phyloP scores from a whole-genome alignment of 2,113 vertebrate genomes.

The Gasterosteus aculeatus region DNA sequence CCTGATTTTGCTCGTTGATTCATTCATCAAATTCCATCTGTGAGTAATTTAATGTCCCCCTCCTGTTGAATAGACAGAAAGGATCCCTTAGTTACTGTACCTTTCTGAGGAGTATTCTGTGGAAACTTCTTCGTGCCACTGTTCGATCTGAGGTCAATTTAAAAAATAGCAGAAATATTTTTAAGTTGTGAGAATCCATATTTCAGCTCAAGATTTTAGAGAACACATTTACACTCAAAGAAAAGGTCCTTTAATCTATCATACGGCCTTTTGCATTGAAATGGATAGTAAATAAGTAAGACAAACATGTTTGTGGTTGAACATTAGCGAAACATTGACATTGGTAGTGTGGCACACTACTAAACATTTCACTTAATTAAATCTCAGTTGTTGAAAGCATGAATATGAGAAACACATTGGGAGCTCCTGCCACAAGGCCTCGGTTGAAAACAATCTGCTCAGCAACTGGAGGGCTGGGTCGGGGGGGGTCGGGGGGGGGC shows the following conservation, averaged over 20 bases:
- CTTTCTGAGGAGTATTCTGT: conserved; percentile 13
- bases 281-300: background rate
- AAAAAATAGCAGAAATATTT: conserved; percentile 19
- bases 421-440: conserved; percentile 37
- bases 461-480: conserved; percentile 25
- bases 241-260: background rate
- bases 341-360: background rate
- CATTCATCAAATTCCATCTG: conserved; percentile 24
- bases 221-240: background rate
- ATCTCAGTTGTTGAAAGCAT: conserved; percentile 34
- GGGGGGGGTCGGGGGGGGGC: conserved; percentile 17
- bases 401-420: conserved; percentile 41
- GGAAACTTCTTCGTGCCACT: conserved; percentile 7
- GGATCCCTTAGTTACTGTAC: conserved; percentile 3
- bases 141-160: conserved; percentile 6
- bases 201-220: background rate
- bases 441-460: conserved; percentile 66
- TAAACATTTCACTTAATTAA: conserved; percentile 15
- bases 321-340: background rate
- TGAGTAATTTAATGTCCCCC: background rate
- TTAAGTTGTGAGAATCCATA: conserved; percentile 1
- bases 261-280: background rate
- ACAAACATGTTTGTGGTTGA: conserved; percentile 14
- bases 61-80: conserved; percentile 7
- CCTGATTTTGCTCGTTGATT: background rate